Evolutionary conservation across 2,797 vertebrate species (phyloP), one percentile per base, ranked within the genome.

Genomic region (Crotalus adamanteus): DNA sequence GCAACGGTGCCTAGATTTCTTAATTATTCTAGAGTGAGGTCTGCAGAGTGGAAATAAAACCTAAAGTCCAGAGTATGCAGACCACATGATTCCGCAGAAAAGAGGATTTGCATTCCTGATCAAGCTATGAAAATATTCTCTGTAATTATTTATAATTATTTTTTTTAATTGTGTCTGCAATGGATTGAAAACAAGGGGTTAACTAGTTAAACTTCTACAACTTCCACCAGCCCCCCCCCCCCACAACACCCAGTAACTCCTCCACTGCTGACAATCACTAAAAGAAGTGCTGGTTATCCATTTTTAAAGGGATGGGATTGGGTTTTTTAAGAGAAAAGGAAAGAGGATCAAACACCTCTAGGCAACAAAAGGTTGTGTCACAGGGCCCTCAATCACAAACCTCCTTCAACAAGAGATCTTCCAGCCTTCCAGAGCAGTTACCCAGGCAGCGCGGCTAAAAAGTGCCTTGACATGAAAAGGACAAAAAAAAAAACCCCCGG

Each of bases 341-440:
- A 98, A 98, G 98, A 98, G 98, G 98, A 99, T 99, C 99, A 99
- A 99, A 99, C 99, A 99, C 99, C 98, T 98, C 97, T 98, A 97
- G 98, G 98, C 98, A 99, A 99, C 99, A 99, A 99, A 98, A 99
- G 98, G 98, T 98, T 97, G 98, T 99, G 98, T 99, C 98, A 98
- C 98, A 98, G 98, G 98, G 98, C 97, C 98, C 98, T 99, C 98
- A 98, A 98, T 99, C 99, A 99, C 98, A 98, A 98, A 98, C 98
- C 98, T 98, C 98, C 98, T 98, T 97, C 98, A 97, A 98, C 98
- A 97, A 97, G 97, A 98, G 97, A 98, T 98, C 98, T 97, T 98
- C 98, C 98, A 98, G 98, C 98, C 98, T 98, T 98, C 98, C 98
- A 98, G 97, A 98, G 97, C 98, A 98, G 98, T 99, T 99, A 98